Base-by-base conservation (phyloP, 2,113 vertebrate genomes). In the Neodon shergylaensis region DNA sequence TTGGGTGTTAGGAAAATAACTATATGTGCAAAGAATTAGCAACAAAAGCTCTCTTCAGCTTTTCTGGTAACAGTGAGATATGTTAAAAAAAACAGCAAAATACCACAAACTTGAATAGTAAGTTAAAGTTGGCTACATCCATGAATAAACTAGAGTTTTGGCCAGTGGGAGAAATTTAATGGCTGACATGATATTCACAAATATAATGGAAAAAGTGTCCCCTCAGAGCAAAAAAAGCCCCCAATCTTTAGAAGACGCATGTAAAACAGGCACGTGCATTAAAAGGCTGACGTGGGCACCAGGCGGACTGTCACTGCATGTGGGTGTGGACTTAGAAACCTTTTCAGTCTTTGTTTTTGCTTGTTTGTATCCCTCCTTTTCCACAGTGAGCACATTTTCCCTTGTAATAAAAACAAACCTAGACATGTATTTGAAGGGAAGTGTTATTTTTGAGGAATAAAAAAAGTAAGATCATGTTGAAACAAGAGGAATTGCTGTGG, bases 281-380 rank as follows among this genome's bases (percentile, higher is more conserved):
- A 33, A 33, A 94, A 76, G 66, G 52, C 33, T 63, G 21, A 10
- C 31, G 16, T 10, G 28, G 58, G 17, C 19, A 49, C 26, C 33
- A 5, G 31, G 12, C 12, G 47, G 88, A 42, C 28, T 24, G 7
- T 49, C 52, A 66, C n/a, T 63, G 44, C 74, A 3, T 65, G 33
- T 92, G 36, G 14, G 33, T 77, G 24, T 77, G 9, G 81, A n/a
- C 49, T 95, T 90, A 44, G 26, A 95, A 76, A 63, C 68, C 39
- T 63, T 91, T 76, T 90, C 49, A 33, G 77, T 52, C 44, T n/a
- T 76, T 33, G 39, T 36, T 94, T 95, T 77, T 92, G 39, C 44
- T 79, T 72, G 86, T 76, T 92, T 77, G 24, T 54, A 72, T 87
- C 44, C 65, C 65, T 90, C 36, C 31, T 92, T 79, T 92, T 65